Percentiles rank a stretch among this genome's conserved stretches.
Evolutionary conservation across 2,888 invertebrate species (phyloP).

Genomic region (Dicycla oo): DNA sequence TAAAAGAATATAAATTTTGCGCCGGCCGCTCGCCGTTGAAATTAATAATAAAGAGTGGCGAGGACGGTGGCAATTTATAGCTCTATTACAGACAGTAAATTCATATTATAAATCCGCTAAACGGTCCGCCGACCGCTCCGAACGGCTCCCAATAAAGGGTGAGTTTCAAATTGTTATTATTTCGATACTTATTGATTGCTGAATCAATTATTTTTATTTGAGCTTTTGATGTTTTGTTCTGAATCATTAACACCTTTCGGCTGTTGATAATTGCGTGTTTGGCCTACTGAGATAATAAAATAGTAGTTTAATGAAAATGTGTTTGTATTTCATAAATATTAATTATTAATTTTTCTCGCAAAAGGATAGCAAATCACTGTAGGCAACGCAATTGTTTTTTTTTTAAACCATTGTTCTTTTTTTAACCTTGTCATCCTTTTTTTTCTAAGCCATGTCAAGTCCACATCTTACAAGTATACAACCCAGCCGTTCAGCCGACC

Average conservation of each 20-base stretch:
- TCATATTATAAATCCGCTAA: constrained; percentile 76
- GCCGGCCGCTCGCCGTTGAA: constrained; percentile 69
- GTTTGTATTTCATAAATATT: constrained; percentile 5
- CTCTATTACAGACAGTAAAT: constrained; percentile 81
- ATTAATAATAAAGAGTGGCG: constrained; percentile 79
- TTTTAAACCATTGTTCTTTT: too few relatives aligned
- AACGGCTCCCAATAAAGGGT: constrained; percentile 49
- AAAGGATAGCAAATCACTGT: not conserved
- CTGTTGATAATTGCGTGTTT: constrained; percentile 31
- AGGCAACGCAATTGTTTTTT: not conserved
- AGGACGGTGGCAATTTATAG: constrained; percentile 76
- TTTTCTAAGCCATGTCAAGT: constrained; percentile 8
- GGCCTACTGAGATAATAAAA: constrained; percentile 30
- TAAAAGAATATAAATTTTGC: constrained; percentile 79
- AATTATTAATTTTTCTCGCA: constrained; percentile 1
- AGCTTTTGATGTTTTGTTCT: constrained; percentile 34
- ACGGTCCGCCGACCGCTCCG: constrained; percentile 54
- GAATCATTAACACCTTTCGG: constrained; percentile 30
- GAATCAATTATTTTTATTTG: constrained; percentile 47
- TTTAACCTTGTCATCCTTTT: too few relatives aligned
- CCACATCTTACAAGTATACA: constrained; percentile 14
- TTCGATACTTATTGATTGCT: constrained; percentile 59
- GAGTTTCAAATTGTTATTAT: constrained; percentile 51
- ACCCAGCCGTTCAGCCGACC: not conserved
- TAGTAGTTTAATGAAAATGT: constrained; percentile 10